Base-by-base conservation (phyloP, 2,113 vertebrate species). In the Ptychochromis oligacanthus region DNA sequence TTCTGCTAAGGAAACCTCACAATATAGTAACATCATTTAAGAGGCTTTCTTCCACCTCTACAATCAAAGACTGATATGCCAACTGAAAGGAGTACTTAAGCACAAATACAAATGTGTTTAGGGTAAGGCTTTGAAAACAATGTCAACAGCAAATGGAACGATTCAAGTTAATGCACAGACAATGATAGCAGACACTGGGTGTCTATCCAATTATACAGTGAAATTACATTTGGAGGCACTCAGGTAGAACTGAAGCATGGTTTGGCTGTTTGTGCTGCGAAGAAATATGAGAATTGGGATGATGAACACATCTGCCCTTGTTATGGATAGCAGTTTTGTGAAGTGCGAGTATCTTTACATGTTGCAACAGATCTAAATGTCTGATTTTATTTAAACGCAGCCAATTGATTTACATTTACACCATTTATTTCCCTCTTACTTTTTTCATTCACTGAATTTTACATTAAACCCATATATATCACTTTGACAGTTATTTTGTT, bases 221-320 rank as follows among this genome's bases (percentile, higher is more conserved):
- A 88, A 93, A 94, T 94, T 93, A 93, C 92, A 95, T 94, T 95
- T 89, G 83, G 87, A 86, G 75, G 78, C 91, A 90, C 90, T 92
- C 93, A 92, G 92, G 92, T 94, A 92, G 93, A 94, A 93, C 88
- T 76, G 83, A 88, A 83, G 88, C 31, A 61, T 75, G 79, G 89
- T 88, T 85, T 87, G 80, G 81, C 60, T 81, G 40, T 81, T 77
- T 82, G 80, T 84, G 76, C 55, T 3, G 20, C 56, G 79, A 74
- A 80, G 77, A 85, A 89, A 92, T 88, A 88, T 89, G 87, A 91
- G 90, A 78, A 92, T 77, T 67, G 54, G 38, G 49, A 88, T 89
- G 86, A 88, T 88, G 79, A 90, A 90, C 89, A 82, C 85, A 87
- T 93, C 67, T 87, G 82, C 62, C 87, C 85, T 86, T 88, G 88